These are phyloP conservation scores for Chaetorhynchus papuensis DNA, from an alignment of 2,113 vertebrate species.

Conservation along the genomic window DNA sequence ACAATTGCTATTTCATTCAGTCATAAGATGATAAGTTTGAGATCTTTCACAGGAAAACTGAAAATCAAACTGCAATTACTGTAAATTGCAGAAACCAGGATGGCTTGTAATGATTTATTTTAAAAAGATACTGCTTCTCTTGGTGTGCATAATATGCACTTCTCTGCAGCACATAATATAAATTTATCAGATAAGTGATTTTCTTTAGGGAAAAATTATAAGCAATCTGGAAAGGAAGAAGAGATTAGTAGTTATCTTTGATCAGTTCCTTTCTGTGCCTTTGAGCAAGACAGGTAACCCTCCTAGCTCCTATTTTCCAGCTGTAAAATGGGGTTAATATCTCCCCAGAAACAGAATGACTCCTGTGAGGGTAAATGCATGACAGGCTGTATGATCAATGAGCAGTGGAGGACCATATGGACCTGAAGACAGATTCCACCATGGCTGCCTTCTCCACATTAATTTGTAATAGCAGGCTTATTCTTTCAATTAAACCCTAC, in stretches of 20 bases:
- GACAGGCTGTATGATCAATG: neutral
- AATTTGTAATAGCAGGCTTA: slow-evolving; percentile 47
- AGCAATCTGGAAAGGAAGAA: slow-evolving; percentile 1
- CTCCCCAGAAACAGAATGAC: neutral
- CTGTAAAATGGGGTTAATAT: neutral
- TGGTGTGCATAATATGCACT: neutral
- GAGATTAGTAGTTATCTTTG: neutral
- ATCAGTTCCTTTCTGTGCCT: neutral
- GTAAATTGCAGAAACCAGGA: neutral
- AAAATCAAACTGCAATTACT: slow-evolving; percentile 39
- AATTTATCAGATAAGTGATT: slow-evolving; percentile 1
- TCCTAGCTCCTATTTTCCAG: slow-evolving; percentile 18
- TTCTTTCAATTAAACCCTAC: slow-evolving; percentile 47
- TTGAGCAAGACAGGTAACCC: neutral
- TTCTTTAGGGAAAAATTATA: slow-evolving; percentile 34
- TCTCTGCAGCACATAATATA: neutral
- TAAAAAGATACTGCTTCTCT: neutral
- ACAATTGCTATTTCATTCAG: neutral
- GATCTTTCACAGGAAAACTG: neutral
- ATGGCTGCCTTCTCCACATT: slow-evolving; percentile 21
- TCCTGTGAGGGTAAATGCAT: neutral
- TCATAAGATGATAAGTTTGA: neutral
- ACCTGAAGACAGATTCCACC: neutral
- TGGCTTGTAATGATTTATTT: neutral
- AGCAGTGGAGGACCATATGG: slow-evolving; percentile 26